phyloP scores from a whole-genome alignment of 2,888 invertebrate species.

The Plagiodera versicolora region DNA sequence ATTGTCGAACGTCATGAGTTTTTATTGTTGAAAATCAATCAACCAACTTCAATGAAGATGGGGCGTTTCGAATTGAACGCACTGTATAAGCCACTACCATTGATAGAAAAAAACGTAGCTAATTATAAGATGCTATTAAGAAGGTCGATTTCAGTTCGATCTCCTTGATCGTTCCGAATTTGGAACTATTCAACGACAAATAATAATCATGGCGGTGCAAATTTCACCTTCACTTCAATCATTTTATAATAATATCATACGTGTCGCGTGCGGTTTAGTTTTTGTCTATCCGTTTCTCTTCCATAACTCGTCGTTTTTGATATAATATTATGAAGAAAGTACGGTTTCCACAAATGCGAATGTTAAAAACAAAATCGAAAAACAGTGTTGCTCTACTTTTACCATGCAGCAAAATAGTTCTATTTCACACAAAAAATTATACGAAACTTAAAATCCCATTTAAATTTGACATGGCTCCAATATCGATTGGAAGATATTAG shows the following conservation, averaged over 20 bases:
- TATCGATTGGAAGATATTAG: too few species aligned
- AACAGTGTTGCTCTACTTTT: too few species aligned
- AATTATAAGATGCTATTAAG: conserved; percentile 26
- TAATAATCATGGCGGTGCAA: conserved; percentile 23
- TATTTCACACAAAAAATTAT: too few species aligned
- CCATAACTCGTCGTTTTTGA: not conserved
- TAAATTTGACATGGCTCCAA: too few species aligned
- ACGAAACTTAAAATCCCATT: too few species aligned
- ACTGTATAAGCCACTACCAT: not conserved
- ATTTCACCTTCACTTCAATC: conserved; percentile 30
- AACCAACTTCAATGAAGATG: too few species aligned
- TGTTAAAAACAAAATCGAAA: too few species aligned
- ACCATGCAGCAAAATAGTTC: too few species aligned
- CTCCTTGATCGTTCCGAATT: conserved; percentile 16
- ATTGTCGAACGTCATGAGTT: too few species aligned
- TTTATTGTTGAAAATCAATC: too few species aligned
- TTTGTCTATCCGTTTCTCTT: conserved; percentile 17
- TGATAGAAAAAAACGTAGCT: conserved; percentile 12
- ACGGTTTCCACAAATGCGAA: not conserved
- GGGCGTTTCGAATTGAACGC: too few species aligned
- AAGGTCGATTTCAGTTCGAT: conserved; percentile 24
- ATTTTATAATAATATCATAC: conserved; percentile 23
- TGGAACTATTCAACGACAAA: conserved; percentile 27
- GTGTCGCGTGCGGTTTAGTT: conserved; percentile 6
- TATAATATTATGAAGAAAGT: not conserved